Evolutionary conservation across 2,888 invertebrate genomes (phyloP), one percentile per base, ranked within the genome.

Genomic region (Stenotaenia linearis): DNA sequence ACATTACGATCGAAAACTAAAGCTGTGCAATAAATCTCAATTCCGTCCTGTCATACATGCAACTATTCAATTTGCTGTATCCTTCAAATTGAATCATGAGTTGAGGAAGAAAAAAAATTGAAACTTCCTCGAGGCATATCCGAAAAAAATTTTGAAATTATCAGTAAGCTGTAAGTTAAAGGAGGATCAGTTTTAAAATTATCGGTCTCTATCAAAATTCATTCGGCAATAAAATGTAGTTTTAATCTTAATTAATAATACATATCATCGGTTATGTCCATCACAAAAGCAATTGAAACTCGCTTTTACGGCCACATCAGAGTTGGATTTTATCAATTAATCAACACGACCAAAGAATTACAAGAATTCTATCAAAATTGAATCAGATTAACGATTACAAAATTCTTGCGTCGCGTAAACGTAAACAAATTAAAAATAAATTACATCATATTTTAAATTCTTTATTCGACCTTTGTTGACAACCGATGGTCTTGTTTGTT

Each of bases 41-140:
- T 69, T 69, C 28, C 69, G 28, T 69, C 69, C 69, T 69, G 69
- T 69, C 69, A 69, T 28, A 69, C 69, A 69, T 69, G 69, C 69
- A 69, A 69, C 69, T 69, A 69, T 69, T 69, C 69, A 69, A 69
- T 69, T 28, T 69, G 25, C 28, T 69, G 69, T 69, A 69, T 69
- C 69, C 69, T 69, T 69, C 69, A 69, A 69, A 69, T 69, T 69
- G 69, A 69, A 69, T 69, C 69, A 69, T 69, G 69, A 69, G 69
- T 25, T 69, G 69, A 69, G 28, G 69, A 28, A 69, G 28, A 25
- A 69, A 69, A 69, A 69, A 69, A 69, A 69, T 69, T 69, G 10
- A 69, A 69, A 69, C 69, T 69, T 69, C 69, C 69, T 69, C 25
- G 25, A 69, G 69, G 69, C 69, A 69, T 69, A 69, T 28, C 50